These are phyloP conservation scores for Zalophus californianus DNA, from an alignment of 2,797 vertebrate species.

Conservation along the genomic window DNA sequence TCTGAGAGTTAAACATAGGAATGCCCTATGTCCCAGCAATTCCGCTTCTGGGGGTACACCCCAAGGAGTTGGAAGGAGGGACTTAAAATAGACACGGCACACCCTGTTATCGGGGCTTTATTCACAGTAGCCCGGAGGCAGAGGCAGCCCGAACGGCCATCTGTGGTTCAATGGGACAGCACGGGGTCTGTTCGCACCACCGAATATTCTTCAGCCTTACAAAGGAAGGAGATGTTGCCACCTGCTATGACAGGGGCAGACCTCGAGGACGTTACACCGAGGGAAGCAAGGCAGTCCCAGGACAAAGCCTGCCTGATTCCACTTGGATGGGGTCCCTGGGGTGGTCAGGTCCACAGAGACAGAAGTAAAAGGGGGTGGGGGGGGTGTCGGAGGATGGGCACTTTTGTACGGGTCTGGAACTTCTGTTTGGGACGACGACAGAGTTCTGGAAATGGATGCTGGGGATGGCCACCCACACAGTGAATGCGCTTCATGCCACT, in stretches of 20 bases:
- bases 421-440: background rate
- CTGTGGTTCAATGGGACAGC: fast-evolving
- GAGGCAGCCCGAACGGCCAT: fast-evolving
- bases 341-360: fast-evolving
- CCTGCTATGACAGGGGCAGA: fast-evolving
- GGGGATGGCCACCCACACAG: fast-evolving
- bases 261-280: background rate
- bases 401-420: too few relatives aligned
- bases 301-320: fast-evolving
- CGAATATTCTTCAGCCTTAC: background rate
- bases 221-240: background rate
- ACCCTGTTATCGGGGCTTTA: fast-evolving
- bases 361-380: fast-evolving
- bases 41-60: fast-evolving
- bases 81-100: fast-evolving
- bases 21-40: fast-evolving
- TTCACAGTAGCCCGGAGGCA: fast-evolving
- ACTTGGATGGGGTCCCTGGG: fast-evolving
- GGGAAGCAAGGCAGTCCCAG: background rate
- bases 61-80: fast-evolving
- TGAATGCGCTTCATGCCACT: background rate
- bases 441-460: background rate
- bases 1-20: background rate
- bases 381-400: background rate
- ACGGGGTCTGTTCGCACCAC: fast-evolving